Evolutionary conservation across 2,113 vertebrate genomes (phyloP).

Genomic region (Brachyhypopomus occidentalis): DNA sequence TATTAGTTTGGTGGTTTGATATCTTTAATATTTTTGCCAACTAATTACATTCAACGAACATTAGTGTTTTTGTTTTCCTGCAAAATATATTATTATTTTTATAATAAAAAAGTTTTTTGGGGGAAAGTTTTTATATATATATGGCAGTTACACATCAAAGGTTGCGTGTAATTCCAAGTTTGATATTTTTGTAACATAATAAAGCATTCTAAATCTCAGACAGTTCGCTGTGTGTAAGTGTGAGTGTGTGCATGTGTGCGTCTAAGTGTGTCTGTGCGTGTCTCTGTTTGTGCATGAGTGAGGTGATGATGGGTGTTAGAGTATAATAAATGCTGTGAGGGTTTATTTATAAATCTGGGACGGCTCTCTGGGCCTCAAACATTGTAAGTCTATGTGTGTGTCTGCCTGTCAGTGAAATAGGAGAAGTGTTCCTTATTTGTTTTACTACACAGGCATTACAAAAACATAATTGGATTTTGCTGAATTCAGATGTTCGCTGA

Average conservation of each 20-base stretch:
- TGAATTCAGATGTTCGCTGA: too few relatives aligned
- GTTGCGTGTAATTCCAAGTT: too few relatives aligned
- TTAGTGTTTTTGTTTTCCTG: neutral
- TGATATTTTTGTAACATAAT: too few relatives aligned
- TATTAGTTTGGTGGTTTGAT: neutral
- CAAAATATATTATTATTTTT: neutral
- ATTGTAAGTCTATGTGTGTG: constrained; percentile 28
- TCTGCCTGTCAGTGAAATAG: constrained; percentile 34
- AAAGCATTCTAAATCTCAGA: too few relatives aligned
- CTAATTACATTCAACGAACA: neutral
- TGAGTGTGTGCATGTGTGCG: neutral
- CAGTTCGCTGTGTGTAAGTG: neutral
- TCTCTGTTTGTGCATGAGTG: neutral
- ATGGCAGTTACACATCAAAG: too few relatives aligned
- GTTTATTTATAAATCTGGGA: constrained; percentile 40
- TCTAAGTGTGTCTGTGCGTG: neutral
- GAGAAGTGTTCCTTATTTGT: constrained; percentile 12
- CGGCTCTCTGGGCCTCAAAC: constrained; percentile 13
- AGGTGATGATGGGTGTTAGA: constrained; percentile 27
- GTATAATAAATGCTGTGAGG: constrained; percentile 39
- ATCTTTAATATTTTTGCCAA: neutral
- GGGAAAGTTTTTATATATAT: too few relatives aligned
- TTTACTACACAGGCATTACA: constrained; percentile 13
- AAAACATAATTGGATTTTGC: neutral
- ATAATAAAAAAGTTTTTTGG: too few relatives aligned